Percentiles rank a stretch among this genome's conserved stretches.
These are phyloP conservation scores for Zaprionus davidi DNA, from an alignment of 1,140 invertebrate species.

Conservation along the genomic window DNA sequence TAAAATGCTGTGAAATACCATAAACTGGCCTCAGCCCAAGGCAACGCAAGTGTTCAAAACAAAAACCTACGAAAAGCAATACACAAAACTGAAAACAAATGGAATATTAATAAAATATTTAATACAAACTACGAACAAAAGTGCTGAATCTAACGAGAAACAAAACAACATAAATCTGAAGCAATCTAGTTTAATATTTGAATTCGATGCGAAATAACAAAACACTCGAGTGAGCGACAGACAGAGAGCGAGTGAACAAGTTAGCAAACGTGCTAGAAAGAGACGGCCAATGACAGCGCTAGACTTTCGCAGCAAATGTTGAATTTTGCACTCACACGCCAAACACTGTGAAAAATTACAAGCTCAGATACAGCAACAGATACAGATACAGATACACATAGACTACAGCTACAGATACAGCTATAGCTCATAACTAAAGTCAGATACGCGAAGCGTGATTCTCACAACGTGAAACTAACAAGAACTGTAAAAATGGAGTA, in stretches of 20 bases:
- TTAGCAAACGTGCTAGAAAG: constrained; percentile 37
- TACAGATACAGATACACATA: constrained; percentile 15
- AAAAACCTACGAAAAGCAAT: constrained; percentile 9
- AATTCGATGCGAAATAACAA: constrained; percentile 45
- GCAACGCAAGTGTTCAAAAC: constrained; percentile 35
- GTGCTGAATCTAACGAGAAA: constrained; percentile 29
- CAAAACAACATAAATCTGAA: constrained; percentile 33
- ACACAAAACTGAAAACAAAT: constrained; percentile 19
- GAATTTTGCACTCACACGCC: constrained; percentile 63
- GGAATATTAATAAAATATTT: constrained; percentile 36
- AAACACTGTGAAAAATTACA: constrained; percentile 37
- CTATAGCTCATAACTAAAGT: constrained; percentile 26
- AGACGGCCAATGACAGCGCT: constrained; percentile 54
- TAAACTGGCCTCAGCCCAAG: constrained; percentile 53
- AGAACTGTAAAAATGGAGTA: constrained; percentile 69
- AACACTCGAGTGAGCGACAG: constrained; percentile 66
- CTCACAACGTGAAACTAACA: constrained; percentile 38
- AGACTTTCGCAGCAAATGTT: constrained; percentile 69
- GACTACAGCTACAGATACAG: constrained; percentile 36
- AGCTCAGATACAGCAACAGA: constrained; percentile 32
- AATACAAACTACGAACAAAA: constrained; percentile 60
- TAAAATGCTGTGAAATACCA: constrained; percentile 71
- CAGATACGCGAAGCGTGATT: constrained; percentile 29
- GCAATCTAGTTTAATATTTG: constrained; percentile 56
- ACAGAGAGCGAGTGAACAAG: constrained; percentile 32